These are phyloP conservation scores for Argopecten irradians DNA, from an alignment of 1,140 invertebrate species.

Conservation along the genomic window DNA sequence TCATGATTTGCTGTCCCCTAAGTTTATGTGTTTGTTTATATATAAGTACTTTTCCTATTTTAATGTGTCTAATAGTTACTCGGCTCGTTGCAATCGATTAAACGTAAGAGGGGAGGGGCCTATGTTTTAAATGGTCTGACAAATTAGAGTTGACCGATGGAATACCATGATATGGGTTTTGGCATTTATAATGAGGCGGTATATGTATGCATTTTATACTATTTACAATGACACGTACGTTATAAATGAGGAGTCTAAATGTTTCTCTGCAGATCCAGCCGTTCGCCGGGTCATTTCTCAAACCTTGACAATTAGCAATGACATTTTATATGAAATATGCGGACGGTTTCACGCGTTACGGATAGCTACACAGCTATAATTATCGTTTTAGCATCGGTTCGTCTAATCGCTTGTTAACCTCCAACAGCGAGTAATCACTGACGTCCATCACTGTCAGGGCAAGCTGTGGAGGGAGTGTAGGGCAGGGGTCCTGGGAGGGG, in stretches of 20 bases:
- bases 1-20: no score
- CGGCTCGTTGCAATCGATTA: no score
- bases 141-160: neutral
- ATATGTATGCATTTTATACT: neutral
- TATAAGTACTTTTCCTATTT: no score
- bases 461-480: neutral
- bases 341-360: neutral
- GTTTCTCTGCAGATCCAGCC: neutral
- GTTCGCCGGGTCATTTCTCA: neutral
- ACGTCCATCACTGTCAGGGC: neutral
- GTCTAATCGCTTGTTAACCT: slow-evolving; percentile 16
- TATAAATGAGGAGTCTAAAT: neutral
- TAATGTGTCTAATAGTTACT: no score
- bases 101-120: no score
- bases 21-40: no score
- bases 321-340: slow-evolving; percentile 14
- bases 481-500: neutral
- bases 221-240: neutral
- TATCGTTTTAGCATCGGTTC: neutral
- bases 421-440: neutral
- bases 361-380: neutral
- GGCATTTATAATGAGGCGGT: neutral
- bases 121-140: neutral
- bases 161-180: neutral
- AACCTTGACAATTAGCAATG: neutral